Percentiles rank a stretch among this genome's conserved stretches.
Evolutionary conservation across 2,888 invertebrate genomes (phyloP).

Genomic region (Embidobia sp.): DNA sequence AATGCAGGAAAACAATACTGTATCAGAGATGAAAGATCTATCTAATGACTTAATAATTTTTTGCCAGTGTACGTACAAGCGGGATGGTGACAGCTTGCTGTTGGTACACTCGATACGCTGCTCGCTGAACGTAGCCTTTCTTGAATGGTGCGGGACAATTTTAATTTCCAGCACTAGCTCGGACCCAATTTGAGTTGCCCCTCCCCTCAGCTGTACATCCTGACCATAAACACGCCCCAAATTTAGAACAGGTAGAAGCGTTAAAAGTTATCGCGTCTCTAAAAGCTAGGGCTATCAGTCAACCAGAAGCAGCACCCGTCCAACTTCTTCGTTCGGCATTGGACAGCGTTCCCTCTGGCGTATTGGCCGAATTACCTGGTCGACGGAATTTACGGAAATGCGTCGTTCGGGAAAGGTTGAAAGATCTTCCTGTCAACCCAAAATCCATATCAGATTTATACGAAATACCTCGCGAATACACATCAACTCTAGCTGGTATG

Average conservation of each 20-base stretch:
- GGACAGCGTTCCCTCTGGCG: neutral
- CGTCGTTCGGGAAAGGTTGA: neutral
- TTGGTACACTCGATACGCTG: too few relatives aligned
- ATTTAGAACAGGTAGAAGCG: neutral
- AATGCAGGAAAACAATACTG: too few relatives aligned
- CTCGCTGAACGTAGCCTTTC: too few relatives aligned
- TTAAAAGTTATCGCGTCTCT: neutral
- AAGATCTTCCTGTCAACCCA: neutral
- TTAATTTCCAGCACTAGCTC: too few relatives aligned
- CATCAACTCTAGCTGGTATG: neutral
- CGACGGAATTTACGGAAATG: neutral
- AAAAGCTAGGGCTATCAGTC: neutral
- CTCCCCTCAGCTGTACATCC: too few relatives aligned
- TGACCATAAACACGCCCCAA: neutral
- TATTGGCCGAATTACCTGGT: neutral
- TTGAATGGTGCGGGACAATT: too few relatives aligned
- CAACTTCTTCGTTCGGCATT: neutral
- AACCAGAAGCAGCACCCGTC: neutral
- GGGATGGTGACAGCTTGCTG: too few relatives aligned
- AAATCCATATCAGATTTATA: neutral
- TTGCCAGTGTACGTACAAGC: too few relatives aligned
- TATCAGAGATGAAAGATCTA: too few relatives aligned
- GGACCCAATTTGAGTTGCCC: too few relatives aligned
- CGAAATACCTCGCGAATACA: neutral
- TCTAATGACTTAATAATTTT: too few relatives aligned